These are phyloP conservation scores for Gallinago stenura DNA, from an alignment of 2,797 vertebrate species.

Conservation along the genomic window DNA sequence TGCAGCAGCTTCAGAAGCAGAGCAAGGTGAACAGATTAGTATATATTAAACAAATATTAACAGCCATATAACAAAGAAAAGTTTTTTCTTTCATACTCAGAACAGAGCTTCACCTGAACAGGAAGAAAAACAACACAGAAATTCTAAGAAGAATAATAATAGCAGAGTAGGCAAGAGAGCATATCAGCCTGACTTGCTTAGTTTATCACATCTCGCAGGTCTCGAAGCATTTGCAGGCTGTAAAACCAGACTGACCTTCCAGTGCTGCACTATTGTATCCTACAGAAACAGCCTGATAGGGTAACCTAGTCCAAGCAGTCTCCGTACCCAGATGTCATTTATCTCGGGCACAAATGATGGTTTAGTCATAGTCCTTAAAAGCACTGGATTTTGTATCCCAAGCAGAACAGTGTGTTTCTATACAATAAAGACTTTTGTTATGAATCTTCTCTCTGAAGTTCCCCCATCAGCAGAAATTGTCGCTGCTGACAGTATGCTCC, in stretches of 20 bases:
- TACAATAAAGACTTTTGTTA: conserved; percentile 25
- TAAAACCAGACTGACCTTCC: background rate
- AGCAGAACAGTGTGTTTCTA: conserved; percentile 20
- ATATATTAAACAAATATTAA: background rate
- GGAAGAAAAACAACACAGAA: background rate
- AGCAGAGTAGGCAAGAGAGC: background rate
- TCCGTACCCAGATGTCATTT: background rate
- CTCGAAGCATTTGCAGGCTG: background rate
- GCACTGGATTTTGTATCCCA: background rate
- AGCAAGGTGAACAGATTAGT: conserved; percentile 2
- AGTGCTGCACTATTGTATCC: accelerated
- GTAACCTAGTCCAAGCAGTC: background rate
- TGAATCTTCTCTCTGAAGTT: conserved; percentile 21
- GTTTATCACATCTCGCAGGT: background rate
- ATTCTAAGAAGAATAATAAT: background rate
- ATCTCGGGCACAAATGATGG: background rate
- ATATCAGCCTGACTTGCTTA: background rate
- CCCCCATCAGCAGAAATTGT: conserved; percentile 41
- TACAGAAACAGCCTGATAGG: background rate
- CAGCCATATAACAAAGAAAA: background rate
- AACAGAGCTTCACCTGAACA: background rate
- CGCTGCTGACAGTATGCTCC: conserved; percentile 10
- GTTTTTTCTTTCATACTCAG: background rate
- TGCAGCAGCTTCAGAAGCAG: background rate
- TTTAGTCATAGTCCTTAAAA: conserved; percentile 17